Evolutionary conservation across 2,113 vertebrate species (phyloP).

Genomic region (Pterocles burchelli): DNA sequence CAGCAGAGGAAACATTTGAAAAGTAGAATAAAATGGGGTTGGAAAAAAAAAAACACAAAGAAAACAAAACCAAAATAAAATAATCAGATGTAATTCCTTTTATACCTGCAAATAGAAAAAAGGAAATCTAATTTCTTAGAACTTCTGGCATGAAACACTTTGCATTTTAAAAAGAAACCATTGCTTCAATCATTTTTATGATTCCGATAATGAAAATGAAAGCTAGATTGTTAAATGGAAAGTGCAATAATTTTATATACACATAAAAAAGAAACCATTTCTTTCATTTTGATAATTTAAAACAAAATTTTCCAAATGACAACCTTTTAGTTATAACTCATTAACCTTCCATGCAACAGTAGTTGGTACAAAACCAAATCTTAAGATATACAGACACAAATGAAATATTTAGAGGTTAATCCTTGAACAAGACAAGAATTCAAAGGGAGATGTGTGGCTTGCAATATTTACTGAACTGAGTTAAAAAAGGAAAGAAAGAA

Average conservation of each 20-base stretch:
- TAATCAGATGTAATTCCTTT: conserved; percentile 35
- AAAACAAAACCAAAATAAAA: neutral
- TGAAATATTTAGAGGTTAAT: conserved; percentile 39
- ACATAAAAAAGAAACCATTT: conserved; percentile 53
- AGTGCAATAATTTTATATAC: conserved; percentile 52
- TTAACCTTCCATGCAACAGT: neutral
- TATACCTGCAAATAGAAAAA: conserved; percentile 41
- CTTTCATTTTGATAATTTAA: conserved; percentile 72
- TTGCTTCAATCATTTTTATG: conserved; percentile 68
- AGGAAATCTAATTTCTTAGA: conserved; percentile 58
- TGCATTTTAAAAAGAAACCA: conserved; percentile 68
- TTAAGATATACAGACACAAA: neutral
- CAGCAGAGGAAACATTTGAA: neutral
- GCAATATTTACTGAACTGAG: neutral
- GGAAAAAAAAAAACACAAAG: neutral
- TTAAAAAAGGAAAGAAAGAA: neutral
- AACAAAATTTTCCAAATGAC: conserved; percentile 69
- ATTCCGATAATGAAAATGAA: conserved; percentile 71
- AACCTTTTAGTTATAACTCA: conserved; percentile 65
- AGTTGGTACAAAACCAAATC: neutral
- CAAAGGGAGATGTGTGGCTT: neutral
- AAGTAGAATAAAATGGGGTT: conserved; percentile 15
- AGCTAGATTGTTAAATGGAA: conserved; percentile 63
- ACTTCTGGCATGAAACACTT: conserved; percentile 64
- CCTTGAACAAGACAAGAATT: conserved; percentile 11